These are phyloP conservation scores for Euglossa dilemma DNA, from an alignment of 1,140 invertebrate species.

Conservation along the genomic window DNA sequence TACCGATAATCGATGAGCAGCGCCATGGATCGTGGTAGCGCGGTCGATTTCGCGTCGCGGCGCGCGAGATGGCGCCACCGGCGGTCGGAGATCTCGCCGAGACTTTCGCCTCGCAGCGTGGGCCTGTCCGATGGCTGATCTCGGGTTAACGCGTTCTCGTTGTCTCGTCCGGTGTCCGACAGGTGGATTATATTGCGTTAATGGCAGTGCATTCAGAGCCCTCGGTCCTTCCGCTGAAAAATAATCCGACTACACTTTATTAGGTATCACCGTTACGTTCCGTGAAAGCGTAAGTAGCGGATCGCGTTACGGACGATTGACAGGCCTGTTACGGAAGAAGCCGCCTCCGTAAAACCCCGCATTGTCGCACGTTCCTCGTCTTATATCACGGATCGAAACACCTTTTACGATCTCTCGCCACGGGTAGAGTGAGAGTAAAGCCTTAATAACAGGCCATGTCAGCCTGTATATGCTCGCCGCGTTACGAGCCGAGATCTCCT, in stretches of 20 bases:
- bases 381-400: constrained; percentile 45
- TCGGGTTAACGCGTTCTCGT: constrained; percentile 5
- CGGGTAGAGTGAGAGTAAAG: constrained; percentile 1
- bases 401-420: constrained; percentile 39
- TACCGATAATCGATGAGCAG: constrained; percentile 44
- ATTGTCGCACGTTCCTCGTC: constrained; percentile 23
- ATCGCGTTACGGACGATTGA: constrained; percentile 48
- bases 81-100: background rate
- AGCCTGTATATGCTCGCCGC: background rate
- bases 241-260: constrained; percentile 47
- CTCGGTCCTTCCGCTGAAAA: constrained; percentile 27
- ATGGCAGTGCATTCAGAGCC: constrained; percentile 35
- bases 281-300: constrained; percentile 29
- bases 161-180: constrained; percentile 5
- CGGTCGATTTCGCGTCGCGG: constrained; percentile 6
- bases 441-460: constrained; percentile 28
- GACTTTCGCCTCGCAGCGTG: too few species aligned
- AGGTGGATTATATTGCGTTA: constrained; percentile 46
- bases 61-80: background rate
- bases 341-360: constrained; percentile 28
- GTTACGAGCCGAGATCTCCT: background rate
- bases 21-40: constrained; percentile 8
- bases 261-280: constrained; percentile 50
- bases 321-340: constrained; percentile 26
- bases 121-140: background rate